Evolutionary conservation across 2,113 vertebrate genomes (phyloP).

Genomic region (Microtus montanus): DNA sequence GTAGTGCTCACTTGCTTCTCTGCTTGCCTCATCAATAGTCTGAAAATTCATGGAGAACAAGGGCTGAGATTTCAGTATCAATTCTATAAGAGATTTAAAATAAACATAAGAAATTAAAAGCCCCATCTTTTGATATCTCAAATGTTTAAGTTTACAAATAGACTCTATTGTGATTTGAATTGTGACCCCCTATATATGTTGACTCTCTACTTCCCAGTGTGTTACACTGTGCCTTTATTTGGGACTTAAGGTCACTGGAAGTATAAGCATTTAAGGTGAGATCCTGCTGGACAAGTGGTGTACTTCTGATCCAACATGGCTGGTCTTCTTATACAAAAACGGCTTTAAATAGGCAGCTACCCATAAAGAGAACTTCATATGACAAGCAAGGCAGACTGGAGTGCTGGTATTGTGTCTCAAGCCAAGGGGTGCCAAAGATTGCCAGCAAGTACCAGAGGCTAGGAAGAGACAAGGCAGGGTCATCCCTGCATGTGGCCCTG

Average conservation of each 20-base stretch:
- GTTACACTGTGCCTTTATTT: background rate
- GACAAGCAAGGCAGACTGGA: background rate
- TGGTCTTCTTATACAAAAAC: background rate
- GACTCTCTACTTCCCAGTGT: background rate
- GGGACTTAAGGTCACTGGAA: background rate
- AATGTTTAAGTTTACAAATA: conserved; percentile 6
- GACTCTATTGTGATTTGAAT: background rate
- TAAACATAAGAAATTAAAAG: conserved; percentile 10
- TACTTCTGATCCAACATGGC: background rate
- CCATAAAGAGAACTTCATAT: background rate
- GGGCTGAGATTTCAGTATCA: background rate
- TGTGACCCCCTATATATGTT: background rate
- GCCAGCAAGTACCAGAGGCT: background rate
- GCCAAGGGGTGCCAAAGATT: background rate
- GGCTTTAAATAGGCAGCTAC: background rate
- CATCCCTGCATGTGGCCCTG: background rate
- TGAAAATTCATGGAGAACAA: background rate
- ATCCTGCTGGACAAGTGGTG: background rate
- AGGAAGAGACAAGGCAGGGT: background rate
- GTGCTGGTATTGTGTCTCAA: background rate
- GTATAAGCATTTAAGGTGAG: background rate
- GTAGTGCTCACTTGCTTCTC: background rate
- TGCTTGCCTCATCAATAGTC: background rate
- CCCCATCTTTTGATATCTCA: background rate
- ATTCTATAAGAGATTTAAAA: background rate